Base-by-base conservation (phyloP, 1,140 invertebrate species). In the Drosophila nannoptera region DNA sequence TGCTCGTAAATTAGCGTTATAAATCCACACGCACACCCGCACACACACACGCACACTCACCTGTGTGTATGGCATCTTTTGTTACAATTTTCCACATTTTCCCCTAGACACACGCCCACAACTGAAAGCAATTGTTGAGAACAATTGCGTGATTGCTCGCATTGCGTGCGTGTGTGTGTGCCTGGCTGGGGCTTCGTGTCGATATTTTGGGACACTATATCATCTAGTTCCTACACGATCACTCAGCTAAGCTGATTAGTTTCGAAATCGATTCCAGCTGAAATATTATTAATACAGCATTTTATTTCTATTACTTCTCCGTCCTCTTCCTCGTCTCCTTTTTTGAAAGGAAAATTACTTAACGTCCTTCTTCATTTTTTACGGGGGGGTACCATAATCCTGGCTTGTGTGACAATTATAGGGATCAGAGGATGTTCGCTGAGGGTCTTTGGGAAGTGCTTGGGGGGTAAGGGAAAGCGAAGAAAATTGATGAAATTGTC, bases 181-280 rank as follows among this genome's bases (percentile, higher is more conserved):
- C 6, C 8, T 7, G 40, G 11, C 11, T 40, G 43, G 33, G 22
- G 4, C 11, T 16, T 7, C 5, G 32, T 7, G 40, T 42, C 35
- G 9, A 48, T 43, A 38, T 12, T 29, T 46, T 42, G 33, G 16
- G 7, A 60, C 14, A 60, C 9, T 49, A 22, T 7, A 46, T 4
- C n/a, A 33, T 33, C 12, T 12, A n/a, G 5, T 50, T 33, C 4
- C 36, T 61, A 22, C 50, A 33, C 58, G 11, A 29, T 75, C 74
- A 60, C 67, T 63, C 72, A 58, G 72, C 42, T 84, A 82, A 82
- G 78, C 78, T 82, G 80, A 84, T 82, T 82, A 69, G 33, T 12
- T 33, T 53, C 9, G 12, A 31, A 14, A 0, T 33, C 14, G 14
- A 50, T 42, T 59, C 74, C 74, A 73, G 48, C 59, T 77, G 75